These are phyloP conservation scores for Hybos culiciformis DNA, from an alignment of 2,888 invertebrate species.

Conservation along the genomic window DNA sequence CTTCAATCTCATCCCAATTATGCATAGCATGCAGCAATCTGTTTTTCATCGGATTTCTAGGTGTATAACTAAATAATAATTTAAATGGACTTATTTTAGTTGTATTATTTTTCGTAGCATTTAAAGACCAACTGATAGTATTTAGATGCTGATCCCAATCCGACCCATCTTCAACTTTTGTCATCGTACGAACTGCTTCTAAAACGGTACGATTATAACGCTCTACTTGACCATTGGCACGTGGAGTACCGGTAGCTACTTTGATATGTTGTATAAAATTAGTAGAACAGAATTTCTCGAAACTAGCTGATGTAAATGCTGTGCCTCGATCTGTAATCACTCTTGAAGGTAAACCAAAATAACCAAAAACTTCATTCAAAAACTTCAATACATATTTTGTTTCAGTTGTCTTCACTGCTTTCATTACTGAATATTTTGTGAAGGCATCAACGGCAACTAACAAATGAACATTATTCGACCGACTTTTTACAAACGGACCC, in stretches of 20 bases:
- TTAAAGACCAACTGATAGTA: not conserved
- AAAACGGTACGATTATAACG: slow-evolving; percentile 8
- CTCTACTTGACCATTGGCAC: slow-evolving; percentile 13
- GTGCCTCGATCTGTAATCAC: slow-evolving; percentile 14
- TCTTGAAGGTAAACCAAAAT: slow-evolving; percentile 10
- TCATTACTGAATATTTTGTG: slow-evolving; percentile 18
- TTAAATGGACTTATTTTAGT: slow-evolving; percentile 1
- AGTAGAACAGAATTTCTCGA: slow-evolving; percentile 1
- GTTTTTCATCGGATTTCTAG: not conserved
- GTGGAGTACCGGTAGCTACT: slow-evolving; percentile 15
- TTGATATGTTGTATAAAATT: not conserved
- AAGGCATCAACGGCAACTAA: slow-evolving; percentile 23
- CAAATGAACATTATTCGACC: slow-evolving; percentile 19
- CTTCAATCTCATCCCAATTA: too few species aligned
- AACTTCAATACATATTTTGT: slow-evolving; percentile 11
- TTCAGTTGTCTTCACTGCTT: slow-evolving; percentile 13
- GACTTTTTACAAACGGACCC: slow-evolving; percentile 19
- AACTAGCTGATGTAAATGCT: slow-evolving; percentile 13
- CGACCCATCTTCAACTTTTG: not conserved
- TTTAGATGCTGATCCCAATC: slow-evolving; percentile 1
- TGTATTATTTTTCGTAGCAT: not conserved
- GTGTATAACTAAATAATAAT: not conserved
- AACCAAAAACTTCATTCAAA: slow-evolving; percentile 4
- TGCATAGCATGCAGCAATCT: too few species aligned
- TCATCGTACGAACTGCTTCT: slow-evolving; percentile 10